phyloP scores from a whole-genome alignment of 2,797 vertebrate genomes.

The Buphagus erythrorhynchus region DNA sequence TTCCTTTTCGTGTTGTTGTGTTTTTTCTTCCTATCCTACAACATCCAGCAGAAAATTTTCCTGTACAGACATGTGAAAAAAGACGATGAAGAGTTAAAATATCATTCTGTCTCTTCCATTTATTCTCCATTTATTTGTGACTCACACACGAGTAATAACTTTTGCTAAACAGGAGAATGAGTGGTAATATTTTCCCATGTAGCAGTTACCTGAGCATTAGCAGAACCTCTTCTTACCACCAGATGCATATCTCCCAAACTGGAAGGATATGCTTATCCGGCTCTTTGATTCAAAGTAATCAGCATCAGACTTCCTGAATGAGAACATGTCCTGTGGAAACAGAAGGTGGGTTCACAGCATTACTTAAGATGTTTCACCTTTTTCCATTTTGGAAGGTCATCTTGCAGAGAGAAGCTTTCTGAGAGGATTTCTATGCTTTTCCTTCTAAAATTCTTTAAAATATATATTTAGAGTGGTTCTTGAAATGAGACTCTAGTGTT shows the following conservation, averaged over 20 bases:
- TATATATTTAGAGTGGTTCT: neutral
- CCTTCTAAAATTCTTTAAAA: neutral
- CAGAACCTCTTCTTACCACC: conserved; percentile 30
- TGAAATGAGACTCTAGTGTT: neutral
- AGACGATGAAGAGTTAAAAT: neutral
- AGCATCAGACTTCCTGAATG: conserved; percentile 75
- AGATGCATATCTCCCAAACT: conserved; percentile 49
- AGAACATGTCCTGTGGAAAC: conserved; percentile 76
- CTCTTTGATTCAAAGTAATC: conserved; percentile 64
- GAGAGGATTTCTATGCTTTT: neutral
- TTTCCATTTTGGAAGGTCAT: conserved; percentile 1
- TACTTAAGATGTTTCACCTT: conserved; percentile 36
- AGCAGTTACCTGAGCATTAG: conserved; percentile 35
- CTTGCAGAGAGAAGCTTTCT: neutral
- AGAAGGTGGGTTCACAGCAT: conserved; percentile 41
- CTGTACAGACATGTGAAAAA: neutral
- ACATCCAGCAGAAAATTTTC: neutral
- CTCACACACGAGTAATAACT: neutral
- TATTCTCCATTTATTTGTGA: conserved; percentile 5
- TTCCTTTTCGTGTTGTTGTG: fast-evolving
- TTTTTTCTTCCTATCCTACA: neutral
- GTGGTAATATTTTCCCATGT: neutral
- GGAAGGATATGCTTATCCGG: conserved; percentile 50
- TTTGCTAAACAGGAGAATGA: conserved; percentile 9
- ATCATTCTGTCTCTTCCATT: neutral